Percentiles rank a stretch among this genome's conserved stretches.
These are phyloP conservation scores for Haemorhous mexicanus DNA, from an alignment of 2,113 vertebrate genomes.

Conservation along the genomic window DNA sequence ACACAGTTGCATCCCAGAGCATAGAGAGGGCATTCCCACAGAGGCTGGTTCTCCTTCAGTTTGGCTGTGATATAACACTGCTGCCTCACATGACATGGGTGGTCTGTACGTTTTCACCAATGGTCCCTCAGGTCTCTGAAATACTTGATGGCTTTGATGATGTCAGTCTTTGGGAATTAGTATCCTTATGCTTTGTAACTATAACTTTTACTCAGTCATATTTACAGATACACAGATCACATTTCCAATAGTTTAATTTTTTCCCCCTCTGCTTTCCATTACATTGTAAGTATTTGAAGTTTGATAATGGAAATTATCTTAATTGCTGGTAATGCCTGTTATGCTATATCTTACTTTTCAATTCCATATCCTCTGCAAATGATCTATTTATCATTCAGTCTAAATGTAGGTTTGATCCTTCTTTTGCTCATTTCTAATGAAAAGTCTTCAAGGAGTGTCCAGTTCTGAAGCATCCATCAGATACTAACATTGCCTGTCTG, in stretches of 20 bases:
- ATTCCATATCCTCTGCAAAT: background rate
- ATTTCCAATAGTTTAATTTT: background rate
- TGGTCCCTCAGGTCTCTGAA: background rate
- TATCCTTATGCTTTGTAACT: background rate
- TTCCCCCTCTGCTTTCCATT: background rate
- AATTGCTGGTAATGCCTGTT: background rate
- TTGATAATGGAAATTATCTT: background rate
- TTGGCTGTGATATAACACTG: background rate
- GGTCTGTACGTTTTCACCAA: background rate
- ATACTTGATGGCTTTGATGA: background rate
- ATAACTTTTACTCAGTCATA: background rate
- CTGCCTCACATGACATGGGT: background rate
- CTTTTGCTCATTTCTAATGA: background rate
- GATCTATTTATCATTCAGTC: background rate
- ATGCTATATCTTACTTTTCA: background rate
- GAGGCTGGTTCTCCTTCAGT: background rate
- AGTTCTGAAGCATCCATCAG: background rate
- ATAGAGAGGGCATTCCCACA: rapidly evolving
- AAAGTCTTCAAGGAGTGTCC: background rate
- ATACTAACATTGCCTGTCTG: background rate
- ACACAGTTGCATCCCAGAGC: background rate
- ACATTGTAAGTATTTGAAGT: background rate
- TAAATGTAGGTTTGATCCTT: background rate
- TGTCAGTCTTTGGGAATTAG: background rate
- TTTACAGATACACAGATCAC: background rate